Base-by-base conservation (phyloP, 2,797 vertebrate species). In the Ctenochaetus hawaiiensis region DNA sequence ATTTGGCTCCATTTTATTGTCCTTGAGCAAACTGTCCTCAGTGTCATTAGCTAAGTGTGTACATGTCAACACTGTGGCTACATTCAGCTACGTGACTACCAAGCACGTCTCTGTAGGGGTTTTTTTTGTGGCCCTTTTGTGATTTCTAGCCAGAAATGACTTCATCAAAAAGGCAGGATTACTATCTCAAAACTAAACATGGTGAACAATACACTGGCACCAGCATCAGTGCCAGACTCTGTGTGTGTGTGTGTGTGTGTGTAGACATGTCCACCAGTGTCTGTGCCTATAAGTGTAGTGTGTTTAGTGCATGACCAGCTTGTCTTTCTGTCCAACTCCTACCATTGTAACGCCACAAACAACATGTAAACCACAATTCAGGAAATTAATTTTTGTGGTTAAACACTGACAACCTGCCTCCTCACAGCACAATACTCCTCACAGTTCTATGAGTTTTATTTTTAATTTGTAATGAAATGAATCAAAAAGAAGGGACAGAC, bases 191-290 rank as follows among this genome's bases (percentile, higher is more conserved):
- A 90, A 68, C 64, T 75, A 85, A 92, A 91, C 88, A 89, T 48
- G 26, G 8, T 43, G 79, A 86, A 92, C 90, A 94, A 93, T 91
- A 69, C 45, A 14, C 48, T 80, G 88, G 85, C 88, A 89, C 73
- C 64, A 68, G 80, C n/a, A 8, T 37, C 39, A 61, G 30, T 61
- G 73, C 56, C 79, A 70, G 49, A 62, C 47, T 62, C 26, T 56
- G 37, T 13, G 6, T 64, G 51, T 45, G 26, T 62, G 44, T 58
- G 71, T 39, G 61, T 61, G 52, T 57, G 37, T 22, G 6, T 66
- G 48, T 47, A 22, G 23, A 26, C 64, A 61, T 57, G 68, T 57
- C 37, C 22, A 30, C 30, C 20, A 48, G 52, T n/a, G 43, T 49
- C 53, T 61, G 52, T 39, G 78, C 23, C 67, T 65, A 26, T 72